Evolutionary conservation across 1,140 invertebrate genomes (phyloP).

Genomic region (Teleopsis dalmanni): DNA sequence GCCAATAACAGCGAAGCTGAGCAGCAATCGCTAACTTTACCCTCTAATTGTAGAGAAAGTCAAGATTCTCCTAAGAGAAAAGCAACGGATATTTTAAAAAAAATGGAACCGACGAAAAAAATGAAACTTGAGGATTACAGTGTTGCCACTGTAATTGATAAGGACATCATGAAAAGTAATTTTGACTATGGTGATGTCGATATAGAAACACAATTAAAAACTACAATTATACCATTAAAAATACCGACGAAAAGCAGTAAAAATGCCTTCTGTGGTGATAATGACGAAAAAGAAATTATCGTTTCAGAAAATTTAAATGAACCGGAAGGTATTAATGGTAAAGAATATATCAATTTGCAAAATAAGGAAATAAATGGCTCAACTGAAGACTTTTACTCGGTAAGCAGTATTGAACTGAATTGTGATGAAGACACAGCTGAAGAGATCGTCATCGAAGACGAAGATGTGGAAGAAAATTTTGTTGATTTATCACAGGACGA

Average conservation of each 20-base stretch:
- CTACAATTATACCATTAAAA: slow-evolving; percentile 36
- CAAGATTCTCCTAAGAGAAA: slow-evolving; percentile 6
- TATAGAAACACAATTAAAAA: slow-evolving; percentile 36
- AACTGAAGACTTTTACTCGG: not conserved
- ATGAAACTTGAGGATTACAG: not conserved
- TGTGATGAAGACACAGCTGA: not conserved
- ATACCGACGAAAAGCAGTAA: slow-evolving; percentile 20
- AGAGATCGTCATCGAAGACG: slow-evolving; percentile 4
- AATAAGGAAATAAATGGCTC: not conserved
- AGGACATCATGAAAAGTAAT: too few relatives aligned
- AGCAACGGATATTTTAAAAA: slow-evolving; percentile 3
- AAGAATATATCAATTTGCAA: not conserved
- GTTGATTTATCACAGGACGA: slow-evolving; percentile 7
- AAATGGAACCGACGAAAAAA: not conserved
- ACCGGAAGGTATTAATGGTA: not conserved
- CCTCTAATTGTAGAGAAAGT: too few relatives aligned
- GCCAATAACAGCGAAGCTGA: slow-evolving; percentile 11
- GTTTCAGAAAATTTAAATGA: not conserved
- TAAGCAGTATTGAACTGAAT: not conserved
- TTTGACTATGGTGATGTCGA: slow-evolving; percentile 16
- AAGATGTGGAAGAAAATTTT: slow-evolving; percentile 9
- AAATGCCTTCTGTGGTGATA: not conserved
- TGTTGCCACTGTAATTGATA: not conserved
- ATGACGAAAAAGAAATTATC: not conserved
- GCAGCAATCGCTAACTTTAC: too few relatives aligned